Percentiles rank a stretch among this genome's conserved stretches.
Evolutionary conservation across 2,797 vertebrate species (phyloP).

Genomic region (Tachyglossus aculeatus): DNA sequence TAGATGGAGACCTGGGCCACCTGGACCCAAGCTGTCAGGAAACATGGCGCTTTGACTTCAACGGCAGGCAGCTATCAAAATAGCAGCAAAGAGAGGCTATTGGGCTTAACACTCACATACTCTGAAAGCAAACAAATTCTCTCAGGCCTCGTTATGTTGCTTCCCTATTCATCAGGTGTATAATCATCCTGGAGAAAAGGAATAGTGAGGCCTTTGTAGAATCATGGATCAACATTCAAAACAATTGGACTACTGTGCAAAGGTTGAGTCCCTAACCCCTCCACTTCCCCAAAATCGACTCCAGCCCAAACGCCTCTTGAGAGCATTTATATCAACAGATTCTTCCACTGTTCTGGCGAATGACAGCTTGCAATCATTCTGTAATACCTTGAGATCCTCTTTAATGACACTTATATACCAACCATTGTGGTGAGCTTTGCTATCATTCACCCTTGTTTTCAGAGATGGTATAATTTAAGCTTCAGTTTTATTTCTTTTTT

Average conservation of each 20-base stretch:
- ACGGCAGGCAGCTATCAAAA: constrained; percentile 75
- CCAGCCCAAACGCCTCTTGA: constrained; percentile 48
- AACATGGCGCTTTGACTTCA: constrained; percentile 60
- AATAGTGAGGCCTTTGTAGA: constrained; percentile 73
- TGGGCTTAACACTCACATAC: constrained; percentile 56
- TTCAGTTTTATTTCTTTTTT: too few species aligned
- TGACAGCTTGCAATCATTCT: constrained; percentile 62
- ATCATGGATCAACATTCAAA: constrained; percentile 64
- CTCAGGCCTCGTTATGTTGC: constrained; percentile 62
- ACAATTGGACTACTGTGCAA: constrained; percentile 69
- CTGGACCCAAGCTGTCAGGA: constrained; percentile 67
- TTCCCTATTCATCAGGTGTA: constrained; percentile 73
- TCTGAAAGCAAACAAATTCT: constrained; percentile 60
- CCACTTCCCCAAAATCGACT: constrained; percentile 59
- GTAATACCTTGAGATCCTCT: constrained; percentile 48
- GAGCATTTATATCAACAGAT: constrained; percentile 62
- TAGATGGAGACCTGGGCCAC: constrained; percentile 57
- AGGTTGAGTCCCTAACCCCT: constrained; percentile 56
- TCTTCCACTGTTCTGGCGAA: constrained; percentile 30
- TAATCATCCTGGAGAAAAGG: constrained; percentile 64
- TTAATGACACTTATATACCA: constrained; percentile 45
- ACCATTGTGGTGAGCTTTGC: constrained; percentile 42
- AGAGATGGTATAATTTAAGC: too few species aligned
- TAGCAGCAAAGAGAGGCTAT: constrained; percentile 60
- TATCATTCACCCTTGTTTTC: constrained; percentile 17